Base-by-base conservation (phyloP, 2,888 invertebrate species). In the Formica aserva region DNA sequence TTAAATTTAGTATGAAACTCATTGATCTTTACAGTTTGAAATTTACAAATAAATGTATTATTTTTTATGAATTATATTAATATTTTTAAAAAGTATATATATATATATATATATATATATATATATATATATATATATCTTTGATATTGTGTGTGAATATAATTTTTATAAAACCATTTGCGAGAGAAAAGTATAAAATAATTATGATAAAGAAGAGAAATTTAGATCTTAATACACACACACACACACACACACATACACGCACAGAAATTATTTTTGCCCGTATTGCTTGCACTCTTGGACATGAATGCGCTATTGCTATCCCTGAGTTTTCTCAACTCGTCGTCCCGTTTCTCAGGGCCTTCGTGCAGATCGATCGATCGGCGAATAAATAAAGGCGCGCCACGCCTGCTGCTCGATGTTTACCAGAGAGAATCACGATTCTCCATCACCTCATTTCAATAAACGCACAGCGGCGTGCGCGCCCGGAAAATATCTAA, bases 401-500 rank as follows among this genome's bases (percentile, higher is more conserved):
- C 13, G 78, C 18, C 78, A 52, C 18, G 38, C 65, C 18, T 26
- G 48, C 35, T n/a, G 13, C n/a, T 38, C 45, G 60, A 80, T 72
- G 45, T 80, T 80, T 80, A 60, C 72, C 45, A 62, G 60, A 62
- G 60, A 62, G 60, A 80, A 71, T 78, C 60, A 48, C 60, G 78
- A 71, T 78, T 45, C 48, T n/a, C 60, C 57, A 71, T 78, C 71
- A 45, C 45, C 60, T 62, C 78, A 78, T 78, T 78, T 81, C 78
- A 76, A 81, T 81, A 76, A 77, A 63, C 26, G 62, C 52, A 5
- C 52, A 15, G 5, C 60, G 18, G 6, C 55, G 52, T 32, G 29
- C 29, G 8, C 62, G 45, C 11, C 13, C 22, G 41, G 57, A 48
- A 66, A 84, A 67, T 69, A 84, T 82, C 77, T 88, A 87, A 87